Conservation (phyloP, 2,888 invertebrate genomes). For the Acrocyrtus sp. region DNA sequence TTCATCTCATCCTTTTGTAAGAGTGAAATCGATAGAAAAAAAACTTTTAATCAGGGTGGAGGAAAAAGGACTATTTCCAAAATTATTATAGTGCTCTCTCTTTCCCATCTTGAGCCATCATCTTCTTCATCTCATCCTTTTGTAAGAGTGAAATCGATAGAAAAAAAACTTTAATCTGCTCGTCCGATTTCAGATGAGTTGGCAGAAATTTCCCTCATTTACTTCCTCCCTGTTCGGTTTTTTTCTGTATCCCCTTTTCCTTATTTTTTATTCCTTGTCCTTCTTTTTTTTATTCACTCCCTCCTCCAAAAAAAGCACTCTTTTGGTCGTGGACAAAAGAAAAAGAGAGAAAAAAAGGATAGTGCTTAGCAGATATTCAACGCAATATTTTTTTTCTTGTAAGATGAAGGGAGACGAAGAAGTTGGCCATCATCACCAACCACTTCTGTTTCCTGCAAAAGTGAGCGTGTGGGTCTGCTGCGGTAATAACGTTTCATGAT, state of each 20-base stretch:
- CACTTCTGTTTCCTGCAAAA: not conserved
- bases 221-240: constrained; percentile 29
- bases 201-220: constrained; percentile 48
- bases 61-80: constrained; percentile 10
- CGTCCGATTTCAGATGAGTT: constrained; percentile 45
- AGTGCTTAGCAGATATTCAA: too few relatives aligned
- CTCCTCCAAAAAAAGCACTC: constrained; percentile 4
- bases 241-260: constrained; percentile 26
- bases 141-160: constrained; percentile 40
- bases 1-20: not conserved
- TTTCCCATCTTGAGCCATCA: too few relatives aligned
- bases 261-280: constrained; percentile 27
- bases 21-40: too few relatives aligned
- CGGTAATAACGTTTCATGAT: not conserved
- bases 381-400: constrained; percentile 29
- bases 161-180: constrained; percentile 50
- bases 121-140: too few relatives aligned
- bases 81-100: constrained; percentile 27
- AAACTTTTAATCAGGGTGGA: too few relatives aligned
- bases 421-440: constrained; percentile 35
- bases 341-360: constrained; percentile 30
- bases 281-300: constrained; percentile 15
- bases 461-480: not conserved
- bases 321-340: constrained; percentile 28
- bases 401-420: not conserved